phyloP scores from a whole-genome alignment of 2,888 invertebrate species.

The Heliothis peltigera region DNA sequence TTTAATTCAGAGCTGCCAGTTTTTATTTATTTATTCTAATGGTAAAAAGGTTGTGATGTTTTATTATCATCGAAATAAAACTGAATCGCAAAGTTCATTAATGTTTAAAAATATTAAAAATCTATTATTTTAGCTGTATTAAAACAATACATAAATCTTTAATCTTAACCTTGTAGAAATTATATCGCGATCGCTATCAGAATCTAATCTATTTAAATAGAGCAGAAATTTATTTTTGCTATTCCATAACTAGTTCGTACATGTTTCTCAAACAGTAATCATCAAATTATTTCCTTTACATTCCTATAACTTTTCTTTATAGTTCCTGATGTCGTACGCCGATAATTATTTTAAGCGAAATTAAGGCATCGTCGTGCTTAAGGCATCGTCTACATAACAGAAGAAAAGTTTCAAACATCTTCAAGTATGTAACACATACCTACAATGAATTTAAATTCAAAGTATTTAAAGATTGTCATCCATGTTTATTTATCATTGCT shows the following conservation, averaged over 20 bases:
- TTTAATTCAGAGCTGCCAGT: neutral
- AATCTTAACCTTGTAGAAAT: slow-evolving; percentile 10
- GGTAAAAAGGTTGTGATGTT: too few species aligned
- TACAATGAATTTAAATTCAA: neutral
- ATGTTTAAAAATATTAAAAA: too few species aligned
- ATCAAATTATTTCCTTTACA: slow-evolving; percentile 45
- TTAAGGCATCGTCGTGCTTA: slow-evolving; percentile 17
- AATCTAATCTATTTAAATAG: slow-evolving; percentile 23
- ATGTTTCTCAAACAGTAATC: slow-evolving; percentile 3
- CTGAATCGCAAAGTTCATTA: too few species aligned
- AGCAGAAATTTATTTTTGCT: neutral
- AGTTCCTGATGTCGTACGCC: slow-evolving; percentile 46
- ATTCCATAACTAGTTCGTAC: neutral
- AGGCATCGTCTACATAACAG: slow-evolving; percentile 35
- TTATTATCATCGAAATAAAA: too few species aligned
- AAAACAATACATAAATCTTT: neutral
- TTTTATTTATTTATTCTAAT: too few species aligned
- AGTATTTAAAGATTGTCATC: neutral
- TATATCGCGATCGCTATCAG: slow-evolving; percentile 21
- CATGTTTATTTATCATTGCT: slow-evolving; percentile 10
- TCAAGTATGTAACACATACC: neutral
- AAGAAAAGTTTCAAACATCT: neutral
- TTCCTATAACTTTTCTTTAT: slow-evolving; percentile 20
- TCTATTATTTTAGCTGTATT: too few species aligned
- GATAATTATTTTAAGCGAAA: slow-evolving; percentile 27